Conservation (phyloP, 1,140 invertebrate genomes). For the Leguminivora glycinivorella region DNA sequence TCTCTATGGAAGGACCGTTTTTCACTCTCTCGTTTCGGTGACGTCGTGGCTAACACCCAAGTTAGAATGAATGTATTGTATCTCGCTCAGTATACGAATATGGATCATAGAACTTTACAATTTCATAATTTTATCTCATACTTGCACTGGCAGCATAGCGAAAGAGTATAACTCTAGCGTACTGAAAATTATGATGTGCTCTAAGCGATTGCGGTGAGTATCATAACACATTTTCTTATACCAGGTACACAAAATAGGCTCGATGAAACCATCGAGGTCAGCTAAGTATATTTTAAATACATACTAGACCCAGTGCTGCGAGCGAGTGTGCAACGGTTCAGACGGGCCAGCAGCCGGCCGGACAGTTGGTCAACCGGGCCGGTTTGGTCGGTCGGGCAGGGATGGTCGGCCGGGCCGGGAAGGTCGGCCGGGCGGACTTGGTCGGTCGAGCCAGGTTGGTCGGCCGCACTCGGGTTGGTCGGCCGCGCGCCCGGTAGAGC, state of each 20-base stretch:
- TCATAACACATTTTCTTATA: not conserved
- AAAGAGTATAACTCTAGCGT: not conserved
- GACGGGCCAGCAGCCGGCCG: not conserved
- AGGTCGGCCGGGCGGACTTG: too few species aligned
- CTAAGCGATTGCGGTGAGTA: too few species aligned
- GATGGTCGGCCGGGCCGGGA: too few species aligned
- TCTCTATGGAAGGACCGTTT: constrained; percentile 11
- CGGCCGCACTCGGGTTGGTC: too few species aligned
- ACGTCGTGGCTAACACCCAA: not conserved
- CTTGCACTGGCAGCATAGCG: not conserved
- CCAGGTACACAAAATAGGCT: not conserved
- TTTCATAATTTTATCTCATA: not conserved
- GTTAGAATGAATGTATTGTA: not conserved
- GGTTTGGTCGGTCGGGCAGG: too few species aligned
- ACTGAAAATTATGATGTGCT: too few species aligned
- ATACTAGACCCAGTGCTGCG: not conserved
- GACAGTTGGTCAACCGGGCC: too few species aligned
- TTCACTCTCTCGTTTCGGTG: constrained; percentile 10
- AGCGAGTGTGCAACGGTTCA: constrained; percentile 7
- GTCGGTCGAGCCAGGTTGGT: too few species aligned
- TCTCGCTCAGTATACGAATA: not conserved
- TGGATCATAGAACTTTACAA: not conserved
- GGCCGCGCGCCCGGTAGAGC: too few species aligned
- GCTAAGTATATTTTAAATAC: not conserved
- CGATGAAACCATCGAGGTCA: too few species aligned